A percentile compares a stretch with the other conserved stretches of the same genome.
Evolutionary conservation across 2,888 invertebrate genomes (phyloP).

Genomic region (Heliconius erato): DNA sequence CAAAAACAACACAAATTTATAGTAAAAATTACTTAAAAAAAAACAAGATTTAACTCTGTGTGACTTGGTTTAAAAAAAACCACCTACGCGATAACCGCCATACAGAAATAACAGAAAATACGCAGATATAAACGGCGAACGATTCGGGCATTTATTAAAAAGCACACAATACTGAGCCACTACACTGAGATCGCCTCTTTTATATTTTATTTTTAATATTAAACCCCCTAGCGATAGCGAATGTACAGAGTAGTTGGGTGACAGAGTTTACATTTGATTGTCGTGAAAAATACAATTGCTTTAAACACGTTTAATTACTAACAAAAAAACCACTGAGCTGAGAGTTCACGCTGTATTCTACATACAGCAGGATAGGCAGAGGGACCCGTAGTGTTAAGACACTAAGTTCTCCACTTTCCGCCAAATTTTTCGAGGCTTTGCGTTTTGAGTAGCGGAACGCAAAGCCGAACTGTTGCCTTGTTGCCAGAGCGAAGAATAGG

Average conservation of each 20-base stretch:
- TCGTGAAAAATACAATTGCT: neutral
- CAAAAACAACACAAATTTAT: neutral
- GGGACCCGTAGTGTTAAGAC: too few relatives aligned
- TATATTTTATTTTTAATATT: constrained; percentile 85
- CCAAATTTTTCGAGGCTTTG: too few relatives aligned
- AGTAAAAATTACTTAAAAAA: neutral
- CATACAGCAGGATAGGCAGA: too few relatives aligned
- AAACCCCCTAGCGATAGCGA: constrained; percentile 73
- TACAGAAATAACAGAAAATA: constrained; percentile 62
- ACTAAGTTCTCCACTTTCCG: too few relatives aligned
- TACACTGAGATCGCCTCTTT: constrained; percentile 74
- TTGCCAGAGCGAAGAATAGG: too few relatives aligned
- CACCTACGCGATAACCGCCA: constrained; percentile 45
- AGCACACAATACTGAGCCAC: constrained; percentile 81
- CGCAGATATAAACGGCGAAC: constrained; percentile 66
- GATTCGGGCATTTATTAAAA: constrained; percentile 83
- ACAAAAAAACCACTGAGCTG: too few relatives aligned
- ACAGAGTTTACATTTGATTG: neutral
- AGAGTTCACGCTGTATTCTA: too few relatives aligned
- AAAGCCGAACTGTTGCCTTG: too few relatives aligned
- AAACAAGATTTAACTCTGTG: neutral
- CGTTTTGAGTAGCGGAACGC: too few relatives aligned
- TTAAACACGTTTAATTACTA: too few relatives aligned
- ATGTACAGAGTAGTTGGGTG: constrained; percentile 61
- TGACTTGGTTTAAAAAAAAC: neutral